phyloP scores from a whole-genome alignment of 35 echinoderm and acorn worm genomes.

The Ptychodera flava region DNA sequence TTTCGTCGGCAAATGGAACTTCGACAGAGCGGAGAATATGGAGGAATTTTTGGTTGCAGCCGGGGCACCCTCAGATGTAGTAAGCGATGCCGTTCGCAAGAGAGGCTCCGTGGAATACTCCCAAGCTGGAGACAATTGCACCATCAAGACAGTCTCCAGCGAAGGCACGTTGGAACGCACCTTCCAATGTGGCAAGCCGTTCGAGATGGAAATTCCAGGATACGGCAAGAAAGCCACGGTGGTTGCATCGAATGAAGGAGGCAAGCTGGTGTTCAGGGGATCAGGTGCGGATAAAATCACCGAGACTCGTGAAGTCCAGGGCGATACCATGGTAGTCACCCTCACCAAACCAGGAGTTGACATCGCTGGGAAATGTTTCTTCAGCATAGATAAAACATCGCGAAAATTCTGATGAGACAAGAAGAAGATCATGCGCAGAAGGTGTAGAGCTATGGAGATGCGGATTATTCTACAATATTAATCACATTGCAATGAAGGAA shows the following conservation, averaged over 20 bases:
- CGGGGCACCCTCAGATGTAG: neutral
- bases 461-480: no score
- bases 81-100: neutral
- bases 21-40: neutral
- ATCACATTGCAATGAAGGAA: no score
- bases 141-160: neutral
- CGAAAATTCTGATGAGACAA: no score
- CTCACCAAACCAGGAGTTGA: neutral
- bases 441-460: no score
- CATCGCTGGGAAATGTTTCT: neutral
- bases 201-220: neutral
- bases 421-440: no score
- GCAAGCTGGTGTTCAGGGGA: neutral
- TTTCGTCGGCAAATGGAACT: neutral
- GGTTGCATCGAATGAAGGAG: neutral
- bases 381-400: neutral
- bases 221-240: neutral
- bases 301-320: neutral
- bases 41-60: neutral
- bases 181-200: neutral
- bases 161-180: neutral
- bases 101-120: neutral
- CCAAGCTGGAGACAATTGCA: neutral
- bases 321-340: neutral
- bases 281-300: neutral